These are phyloP conservation scores for Oryzias dopingdopingensis DNA, from an alignment of 2,797 vertebrate genomes.

Conservation along the genomic window DNA sequence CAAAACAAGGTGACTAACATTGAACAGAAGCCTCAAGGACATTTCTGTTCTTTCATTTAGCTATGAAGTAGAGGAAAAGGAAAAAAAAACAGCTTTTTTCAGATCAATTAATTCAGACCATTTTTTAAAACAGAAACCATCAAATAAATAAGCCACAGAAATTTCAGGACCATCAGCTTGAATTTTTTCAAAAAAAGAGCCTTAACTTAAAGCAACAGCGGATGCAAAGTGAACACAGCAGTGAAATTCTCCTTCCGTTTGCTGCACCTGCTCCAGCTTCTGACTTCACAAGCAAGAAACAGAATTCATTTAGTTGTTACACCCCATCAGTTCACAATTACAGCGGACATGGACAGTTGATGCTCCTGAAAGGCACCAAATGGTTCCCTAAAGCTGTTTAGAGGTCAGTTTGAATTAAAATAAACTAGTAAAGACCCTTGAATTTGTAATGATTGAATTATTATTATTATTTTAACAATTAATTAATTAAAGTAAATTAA, in stretches of 20 bases:
- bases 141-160: no score
- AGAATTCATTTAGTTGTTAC: neutral
- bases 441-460: no score
- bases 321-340: constrained; percentile 3
- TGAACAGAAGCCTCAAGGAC: constrained; percentile 34
- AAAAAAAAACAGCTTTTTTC: constrained; percentile 33
- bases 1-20: constrained; percentile 57
- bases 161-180: no score
- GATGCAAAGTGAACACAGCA: neutral
- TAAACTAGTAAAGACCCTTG: no score
- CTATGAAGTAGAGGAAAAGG: constrained; percentile 24
- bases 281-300: neutral
- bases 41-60: constrained; percentile 37
- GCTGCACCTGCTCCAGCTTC: neutral
- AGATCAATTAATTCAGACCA: constrained; percentile 31
- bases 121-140: constrained; percentile 8
- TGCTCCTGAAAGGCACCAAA: neutral
- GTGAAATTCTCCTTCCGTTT: neutral
- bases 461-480: no score
- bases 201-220: neutral
- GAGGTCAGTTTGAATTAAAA: no score
- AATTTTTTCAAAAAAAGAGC: no score
- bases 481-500: no score
- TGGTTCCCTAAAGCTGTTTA: neutral
- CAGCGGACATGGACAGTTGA: constrained; percentile 1